Evolutionary conservation across 53 echinoderm and acorn worm genomes (phyloP), one percentile per base, ranked within the genome.

Genomic region (Crossaster papposus): DNA sequence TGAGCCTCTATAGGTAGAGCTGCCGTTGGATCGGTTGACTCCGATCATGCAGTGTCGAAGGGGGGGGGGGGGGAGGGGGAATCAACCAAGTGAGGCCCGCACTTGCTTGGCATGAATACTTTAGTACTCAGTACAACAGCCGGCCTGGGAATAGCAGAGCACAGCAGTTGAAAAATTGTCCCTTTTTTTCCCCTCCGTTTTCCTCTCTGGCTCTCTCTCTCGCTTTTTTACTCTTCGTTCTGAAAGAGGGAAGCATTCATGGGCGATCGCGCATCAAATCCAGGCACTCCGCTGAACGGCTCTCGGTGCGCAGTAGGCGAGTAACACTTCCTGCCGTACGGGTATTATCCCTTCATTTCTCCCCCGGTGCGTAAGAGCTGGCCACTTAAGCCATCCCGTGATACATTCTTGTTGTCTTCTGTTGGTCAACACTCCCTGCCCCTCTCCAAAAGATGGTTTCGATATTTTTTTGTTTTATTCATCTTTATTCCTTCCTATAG

Each of bases 211-310:
- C 29, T 71, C 4, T 28, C 11, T 34, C 4, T 34, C 77, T 36
- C 10, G 2, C 38, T 34, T 31, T 81, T 34, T 65, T 23, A 34
- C 68, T 10, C 65, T 64, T 23, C 64, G 24, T 32, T 9, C 44
- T 44, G 6, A 44, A 44, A 36, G 28, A 62, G 82, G 32, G 28
- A 72, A 35, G 18, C 34, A 73, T 85, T 72, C 85, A 52, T 73
- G 85, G 72, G 73, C 85, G 85, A 44, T 85, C 68, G 54, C 73
- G 73, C 85, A 85, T 70, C 64, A 72, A 85, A 85, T 85, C 52
- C 85, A 51, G 38, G 50, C 31, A 31, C 85, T 72, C 51, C 22
- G 85, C 73, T 32, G 22, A 9, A 51, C 51, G 73, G 78, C 32
- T 72, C 51, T 28, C 51, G 72, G 51, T 51, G 72, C 85, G 85